These are phyloP conservation scores for Pelodytes ibericus DNA, from an alignment of 2,797 vertebrate species.

Conservation along the genomic window DNA sequence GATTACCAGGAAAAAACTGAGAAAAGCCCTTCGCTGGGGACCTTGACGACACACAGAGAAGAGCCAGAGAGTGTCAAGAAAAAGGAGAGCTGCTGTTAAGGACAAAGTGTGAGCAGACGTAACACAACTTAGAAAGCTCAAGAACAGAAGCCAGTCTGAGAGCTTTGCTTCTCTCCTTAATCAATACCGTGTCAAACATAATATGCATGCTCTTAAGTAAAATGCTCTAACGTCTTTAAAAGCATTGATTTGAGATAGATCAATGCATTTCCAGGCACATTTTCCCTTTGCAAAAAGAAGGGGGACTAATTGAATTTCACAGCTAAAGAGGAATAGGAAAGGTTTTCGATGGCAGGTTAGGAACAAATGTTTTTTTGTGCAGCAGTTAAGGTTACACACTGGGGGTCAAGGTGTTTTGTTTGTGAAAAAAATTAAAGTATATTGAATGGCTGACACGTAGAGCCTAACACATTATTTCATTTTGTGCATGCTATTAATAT, in stretches of 20 bases:
- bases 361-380: too few species aligned
- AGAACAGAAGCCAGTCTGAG: constrained; percentile 70
- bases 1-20: constrained; percentile 87
- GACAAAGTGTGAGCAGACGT: constrained; percentile 85
- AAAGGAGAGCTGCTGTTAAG: too few species aligned
- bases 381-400: too few species aligned
- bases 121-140: constrained; percentile 69
- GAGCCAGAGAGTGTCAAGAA: constrained; percentile 74
- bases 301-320: constrained; percentile 83
- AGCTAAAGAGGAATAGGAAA: constrained; percentile 81
- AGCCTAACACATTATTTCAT: too few species aligned
- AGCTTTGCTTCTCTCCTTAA: constrained; percentile 70
- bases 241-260: constrained; percentile 95
- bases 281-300: constrained; percentile 79
- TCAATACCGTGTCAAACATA: constrained; percentile 97
- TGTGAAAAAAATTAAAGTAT: too few species aligned
- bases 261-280: constrained; percentile 89
- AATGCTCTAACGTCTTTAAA: constrained; percentile 98
- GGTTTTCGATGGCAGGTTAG: too few species aligned
- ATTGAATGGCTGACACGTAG: too few species aligned
- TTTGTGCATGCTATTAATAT: too few species aligned
- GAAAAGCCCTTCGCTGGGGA: constrained; percentile 75
- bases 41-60: constrained; percentile 67
- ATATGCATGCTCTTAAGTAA: constrained; percentile 99
- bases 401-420: too few species aligned